phyloP scores from a whole-genome alignment of 23 tunicate species.

The Styela clava region DNA sequence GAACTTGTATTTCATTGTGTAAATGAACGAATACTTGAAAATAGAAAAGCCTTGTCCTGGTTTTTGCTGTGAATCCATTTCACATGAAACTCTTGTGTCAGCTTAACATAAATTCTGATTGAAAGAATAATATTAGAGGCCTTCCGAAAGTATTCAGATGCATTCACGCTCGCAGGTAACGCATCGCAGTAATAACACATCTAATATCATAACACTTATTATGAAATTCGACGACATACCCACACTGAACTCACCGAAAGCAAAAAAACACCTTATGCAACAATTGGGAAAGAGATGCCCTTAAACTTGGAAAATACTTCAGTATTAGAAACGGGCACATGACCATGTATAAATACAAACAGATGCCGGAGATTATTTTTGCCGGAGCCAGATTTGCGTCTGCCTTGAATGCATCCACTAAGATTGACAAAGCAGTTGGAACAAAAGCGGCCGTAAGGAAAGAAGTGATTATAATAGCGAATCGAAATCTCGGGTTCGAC shows the following conservation, averaged over 20 bases:
- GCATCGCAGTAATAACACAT: too few relatives aligned
- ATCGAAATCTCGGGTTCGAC: neutral
- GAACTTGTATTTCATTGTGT: too few relatives aligned
- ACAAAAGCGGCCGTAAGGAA: neutral
- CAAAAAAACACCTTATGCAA: neutral
- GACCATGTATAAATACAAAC: neutral
- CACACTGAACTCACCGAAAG: neutral
- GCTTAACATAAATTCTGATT: too few relatives aligned
- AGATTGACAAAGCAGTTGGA: neutral
- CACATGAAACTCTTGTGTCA: too few relatives aligned
- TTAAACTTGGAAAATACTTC: neutral
- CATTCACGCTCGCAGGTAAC: too few relatives aligned
- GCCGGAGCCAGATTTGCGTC: neutral
- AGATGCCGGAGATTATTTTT: neutral
- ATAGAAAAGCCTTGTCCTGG: too few relatives aligned
- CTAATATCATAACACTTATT: too few relatives aligned
- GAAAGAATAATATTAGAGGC: too few relatives aligned
- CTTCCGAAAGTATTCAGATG: too few relatives aligned
- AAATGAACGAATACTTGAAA: too few relatives aligned
- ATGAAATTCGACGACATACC: too few relatives aligned
- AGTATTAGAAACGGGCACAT: neutral
- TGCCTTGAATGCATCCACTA: neutral
- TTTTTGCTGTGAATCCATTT: too few relatives aligned
- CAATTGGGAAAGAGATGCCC: neutral
- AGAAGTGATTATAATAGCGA: neutral